Evolutionary conservation across 2,888 invertebrate species (phyloP).

Genomic region (Spilarctia lutea): DNA sequence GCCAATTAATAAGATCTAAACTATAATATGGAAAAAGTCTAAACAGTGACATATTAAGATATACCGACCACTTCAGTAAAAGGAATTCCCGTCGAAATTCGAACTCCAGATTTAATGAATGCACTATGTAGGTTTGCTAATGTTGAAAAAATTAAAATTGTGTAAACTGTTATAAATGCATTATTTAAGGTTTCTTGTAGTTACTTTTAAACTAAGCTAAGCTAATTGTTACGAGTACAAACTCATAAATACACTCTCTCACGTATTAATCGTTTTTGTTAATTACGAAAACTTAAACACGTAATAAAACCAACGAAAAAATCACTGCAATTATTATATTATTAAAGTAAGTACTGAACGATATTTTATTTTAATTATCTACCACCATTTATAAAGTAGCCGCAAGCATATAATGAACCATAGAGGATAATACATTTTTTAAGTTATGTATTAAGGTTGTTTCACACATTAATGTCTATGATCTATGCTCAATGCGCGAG

Average conservation of each 20-base stretch:
- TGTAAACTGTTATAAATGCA: neutral
- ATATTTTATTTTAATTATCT: neutral
- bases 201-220: neutral
- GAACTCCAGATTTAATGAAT: neutral
- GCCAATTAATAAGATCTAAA: neutral
- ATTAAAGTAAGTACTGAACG: neutral
- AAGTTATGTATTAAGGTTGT: slow-evolving; percentile 57
- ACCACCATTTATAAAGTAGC: neutral
- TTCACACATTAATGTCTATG: slow-evolving; percentile 61
- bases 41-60: neutral
- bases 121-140: neutral
- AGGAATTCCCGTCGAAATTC: neutral
- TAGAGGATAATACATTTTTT: slow-evolving; percentile 12
- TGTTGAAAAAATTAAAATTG: neutral
- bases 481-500: slow-evolving; percentile 51
- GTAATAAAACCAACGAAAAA: neutral
- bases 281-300: slow-evolving; percentile 1
- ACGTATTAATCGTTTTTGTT: neutral
- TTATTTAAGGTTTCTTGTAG: neutral
- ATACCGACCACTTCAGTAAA: neutral
- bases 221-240: neutral
- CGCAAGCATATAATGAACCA: slow-evolving; percentile 1
- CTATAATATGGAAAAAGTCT: neutral
- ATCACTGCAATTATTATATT: slow-evolving; percentile 1
- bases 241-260: neutral